Base-by-base conservation (phyloP, 1,140 invertebrate genomes). In the Platyura marginata region DNA sequence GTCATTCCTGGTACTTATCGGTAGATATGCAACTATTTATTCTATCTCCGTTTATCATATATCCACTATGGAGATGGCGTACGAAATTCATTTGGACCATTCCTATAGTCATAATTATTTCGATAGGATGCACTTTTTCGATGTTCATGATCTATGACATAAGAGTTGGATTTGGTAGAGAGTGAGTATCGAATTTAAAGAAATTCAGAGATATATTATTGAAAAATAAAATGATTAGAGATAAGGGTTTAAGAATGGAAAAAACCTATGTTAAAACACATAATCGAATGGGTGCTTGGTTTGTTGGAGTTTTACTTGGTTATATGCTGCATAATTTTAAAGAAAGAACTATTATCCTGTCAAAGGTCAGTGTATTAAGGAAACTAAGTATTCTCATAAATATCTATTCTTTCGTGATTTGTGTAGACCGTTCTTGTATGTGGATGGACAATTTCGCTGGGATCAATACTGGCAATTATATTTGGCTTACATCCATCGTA, bases 11-110 rank as follows among this genome's bases (percentile, higher is more conserved):
- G n/a, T n/a, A n/a, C n/a, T n/a, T n/a, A n/a, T n/a, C n/a, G n/a
- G n/a, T n/a, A n/a, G n/a, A n/a, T n/a, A n/a, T n/a, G n/a, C n/a
- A n/a, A n/a, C n/a, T n/a, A n/a, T n/a, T n/a, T n/a, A n/a, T n/a
- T n/a, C n/a, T n/a, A n/a, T n/a, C n/a, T n/a, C n/a, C n/a, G n/a
- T n/a, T n/a, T n/a, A n/a, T n/a, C n/a, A n/a, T n/a, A n/a, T n/a
- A n/a, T n/a, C n/a, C n/a, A n/a, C n/a, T n/a, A n/a, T n/a, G n/a
- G 75, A 73, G 68, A 70, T 64, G 40, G 77, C 71, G 68, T 61
- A 65, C 8, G 47, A 45, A 15, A 48, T n/a, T n/a, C n/a, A n/a
- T n/a, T n/a, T n/a, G n/a, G n/a, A n/a, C n/a, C n/a, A n/a, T n/a
- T n/a, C n/a, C 39, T 2, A 47, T 45, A 10, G 48, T 48, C 1